Percentiles rank a stretch among this genome's conserved stretches.
Evolutionary conservation across 2,888 invertebrate species (phyloP).

Genomic region (Leucoma salicis): DNA sequence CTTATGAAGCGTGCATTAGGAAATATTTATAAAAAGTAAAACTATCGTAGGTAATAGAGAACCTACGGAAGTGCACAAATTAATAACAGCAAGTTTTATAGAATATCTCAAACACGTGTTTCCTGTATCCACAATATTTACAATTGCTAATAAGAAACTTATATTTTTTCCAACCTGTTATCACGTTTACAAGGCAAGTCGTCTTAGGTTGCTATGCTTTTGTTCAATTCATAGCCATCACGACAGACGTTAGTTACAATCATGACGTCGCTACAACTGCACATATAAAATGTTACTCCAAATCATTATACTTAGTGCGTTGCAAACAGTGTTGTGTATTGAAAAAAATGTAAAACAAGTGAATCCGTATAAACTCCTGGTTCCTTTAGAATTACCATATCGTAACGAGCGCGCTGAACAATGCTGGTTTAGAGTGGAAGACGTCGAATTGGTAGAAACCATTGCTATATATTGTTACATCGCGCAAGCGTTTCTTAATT

Average conservation of each 20-base stretch:
- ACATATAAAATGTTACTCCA: conserved; percentile 75
- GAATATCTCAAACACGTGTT: conserved; percentile 31
- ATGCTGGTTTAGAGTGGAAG: conserved; percentile 72
- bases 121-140: conserved; percentile 29
- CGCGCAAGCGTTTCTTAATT: conserved; percentile 56
- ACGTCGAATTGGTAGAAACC: conserved; percentile 64
- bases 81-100: conserved; percentile 10
- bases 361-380: conserved; percentile 54
- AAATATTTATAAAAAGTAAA: not conserved
- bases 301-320: conserved; percentile 37
- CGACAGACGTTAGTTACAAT: conserved; percentile 63
- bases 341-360: conserved; percentile 37
- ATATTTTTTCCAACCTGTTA: conserved; percentile 63
- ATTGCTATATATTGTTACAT: conserved; percentile 57
- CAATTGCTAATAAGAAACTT: conserved; percentile 63
- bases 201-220: conserved; percentile 51
- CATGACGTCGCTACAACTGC: conserved; percentile 60
- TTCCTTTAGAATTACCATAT: conserved; percentile 65
- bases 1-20: not conserved
- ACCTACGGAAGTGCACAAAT: conserved; percentile 2
- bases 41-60: not conserved
- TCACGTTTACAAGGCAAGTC: conserved; percentile 57
- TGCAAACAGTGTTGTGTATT: conserved; percentile 35
- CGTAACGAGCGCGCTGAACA: conserved; percentile 70
- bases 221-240: conserved; percentile 47